These are phyloP conservation scores for Fregetta grallaria DNA, from an alignment of 2,113 vertebrate species.

Conservation along the genomic window DNA sequence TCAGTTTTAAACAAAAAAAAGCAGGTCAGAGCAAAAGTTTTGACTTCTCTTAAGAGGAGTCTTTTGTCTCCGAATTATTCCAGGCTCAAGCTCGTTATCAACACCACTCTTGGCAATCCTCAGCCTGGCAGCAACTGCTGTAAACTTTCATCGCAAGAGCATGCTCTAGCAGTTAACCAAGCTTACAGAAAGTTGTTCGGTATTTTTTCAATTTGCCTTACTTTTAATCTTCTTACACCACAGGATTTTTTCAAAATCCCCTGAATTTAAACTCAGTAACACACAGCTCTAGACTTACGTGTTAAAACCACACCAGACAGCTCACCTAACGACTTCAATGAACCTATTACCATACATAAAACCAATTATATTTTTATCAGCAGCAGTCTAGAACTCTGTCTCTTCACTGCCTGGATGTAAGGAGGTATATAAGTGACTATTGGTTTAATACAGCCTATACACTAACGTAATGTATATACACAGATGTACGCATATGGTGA, in stretches of 20 bases:
- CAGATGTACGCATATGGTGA: rapidly evolving
- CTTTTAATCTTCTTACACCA: conserved; percentile 53
- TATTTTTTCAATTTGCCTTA: conserved; percentile 34
- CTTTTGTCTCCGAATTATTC: not conserved
- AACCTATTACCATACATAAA: not conserved
- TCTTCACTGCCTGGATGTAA: not conserved
- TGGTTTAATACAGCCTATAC: not conserved
- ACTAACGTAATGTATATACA: not conserved
- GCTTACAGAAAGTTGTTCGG: not conserved
- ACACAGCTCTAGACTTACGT: not conserved
- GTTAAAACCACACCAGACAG: conserved; percentile 26
- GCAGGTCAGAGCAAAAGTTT: not conserved
- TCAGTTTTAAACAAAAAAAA: not conserved
- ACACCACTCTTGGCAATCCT: not conserved
- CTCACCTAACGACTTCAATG: not conserved
- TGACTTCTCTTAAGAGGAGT: not conserved
- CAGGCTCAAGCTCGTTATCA: not conserved
- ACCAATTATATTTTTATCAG: not conserved
- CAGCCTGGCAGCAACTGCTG: not conserved
- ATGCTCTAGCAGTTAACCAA: not conserved
- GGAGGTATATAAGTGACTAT: not conserved
- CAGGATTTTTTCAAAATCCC: conserved; percentile 2
- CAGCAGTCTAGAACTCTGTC: not conserved
- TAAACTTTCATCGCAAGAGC: not conserved
- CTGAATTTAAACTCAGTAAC: conserved; percentile 17